Conservation (phyloP, 2,888 invertebrate genomes). For the Lithophane socia region DNA sequence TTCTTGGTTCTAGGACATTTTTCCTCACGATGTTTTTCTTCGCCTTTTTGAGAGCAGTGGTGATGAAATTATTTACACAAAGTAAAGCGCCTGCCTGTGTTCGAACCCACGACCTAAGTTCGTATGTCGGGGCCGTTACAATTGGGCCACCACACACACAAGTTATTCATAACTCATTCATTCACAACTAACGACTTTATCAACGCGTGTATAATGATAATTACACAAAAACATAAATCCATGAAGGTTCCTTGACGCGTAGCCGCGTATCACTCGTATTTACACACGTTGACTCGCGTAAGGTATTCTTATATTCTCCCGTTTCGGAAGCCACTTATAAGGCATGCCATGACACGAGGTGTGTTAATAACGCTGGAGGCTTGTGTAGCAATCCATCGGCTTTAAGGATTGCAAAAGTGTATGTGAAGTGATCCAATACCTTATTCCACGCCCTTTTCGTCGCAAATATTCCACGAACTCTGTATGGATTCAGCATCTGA, state of each 20-base stretch:
- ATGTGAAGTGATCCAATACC: constrained; percentile 22
- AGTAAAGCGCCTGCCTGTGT: too few species aligned
- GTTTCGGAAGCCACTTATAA: constrained; percentile 28
- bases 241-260: not conserved
- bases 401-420: constrained; percentile 50
- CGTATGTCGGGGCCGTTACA: too few species aligned
- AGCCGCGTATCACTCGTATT: constrained; percentile 1
- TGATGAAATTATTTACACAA: too few species aligned
- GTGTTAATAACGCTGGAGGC: constrained; percentile 37
- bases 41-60: too few species aligned
- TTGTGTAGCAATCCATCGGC: constrained; percentile 43
- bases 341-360: constrained; percentile 7
- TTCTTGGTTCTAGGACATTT: too few species aligned
- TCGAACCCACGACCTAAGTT: too few species aligned
- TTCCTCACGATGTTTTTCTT: too few species aligned
- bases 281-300: not conserved
- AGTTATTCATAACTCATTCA: too few species aligned
- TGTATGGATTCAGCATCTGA: not conserved
- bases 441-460: constrained; percentile 2
- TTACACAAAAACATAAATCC: constrained; percentile 2
- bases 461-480: not conserved
- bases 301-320: constrained; percentile 19
- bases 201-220: not conserved
- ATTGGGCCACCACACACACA: too few species aligned
- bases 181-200: not conserved